Base-by-base conservation (phyloP, 2,888 invertebrate species). In the Gisinianus flammeolus region DNA sequence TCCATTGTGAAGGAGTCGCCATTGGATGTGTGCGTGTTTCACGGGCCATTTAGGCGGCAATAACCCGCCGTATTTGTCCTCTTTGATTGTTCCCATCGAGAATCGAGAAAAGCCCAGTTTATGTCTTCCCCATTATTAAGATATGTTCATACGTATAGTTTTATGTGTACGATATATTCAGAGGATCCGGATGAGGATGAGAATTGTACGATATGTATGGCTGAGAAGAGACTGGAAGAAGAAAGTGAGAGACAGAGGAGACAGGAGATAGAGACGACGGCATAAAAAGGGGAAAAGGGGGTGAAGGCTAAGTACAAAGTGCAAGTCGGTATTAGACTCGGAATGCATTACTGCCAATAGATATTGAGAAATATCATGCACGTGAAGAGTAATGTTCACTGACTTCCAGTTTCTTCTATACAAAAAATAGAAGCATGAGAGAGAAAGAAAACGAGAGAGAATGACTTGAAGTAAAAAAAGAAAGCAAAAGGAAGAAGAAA, bases 41-140 rank as follows among this genome's bases (percentile, higher is more conserved):
- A 79, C 78, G 81, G 78, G 58, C 78, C 79, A 81, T 81, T 81
- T 79, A 74, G 58, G 66, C 56, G 24, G 73, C 77, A 80, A 79
- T 80, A 79, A 54, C 54, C 54, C 54, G 8, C 73, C 62, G 69
- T 79, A 71, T 76, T 72, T 69, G 67, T 79, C 68, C 33, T 72
- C 64, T 52, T 28, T 16, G 66, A 66, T 66, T 66, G 66, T 66
- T 66, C 64, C 64, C 54, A 24, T 24, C 64, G 52, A 44, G 52
- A 44, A 44, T 16, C 10, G 16, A 16, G 16, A 44, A 8, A 16
- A 44, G 52, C 8, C 8, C 52, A 44, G 16, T 12, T 44, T 8
- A 8, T 12, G 52, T 44, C 52, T 16, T 16, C 52, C 16, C 52
- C 8, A 44, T 44, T 8, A 44, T 12, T 44, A 44, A 44, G 52